Conservation (phyloP, 2,888 invertebrate species). For the Cosmopolites sordidus region DNA sequence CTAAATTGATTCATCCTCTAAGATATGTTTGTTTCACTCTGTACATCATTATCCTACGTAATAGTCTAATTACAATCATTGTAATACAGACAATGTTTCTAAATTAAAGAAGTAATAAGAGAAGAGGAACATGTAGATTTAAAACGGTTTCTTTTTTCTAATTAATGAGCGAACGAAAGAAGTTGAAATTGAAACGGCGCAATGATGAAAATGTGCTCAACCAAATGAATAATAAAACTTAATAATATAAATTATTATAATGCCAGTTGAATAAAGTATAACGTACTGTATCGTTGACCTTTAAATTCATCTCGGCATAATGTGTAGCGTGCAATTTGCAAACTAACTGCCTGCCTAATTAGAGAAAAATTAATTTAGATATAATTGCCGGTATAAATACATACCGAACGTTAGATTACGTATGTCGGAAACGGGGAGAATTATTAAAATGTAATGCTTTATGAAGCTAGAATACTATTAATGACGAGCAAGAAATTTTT, state of each 20-base stretch:
- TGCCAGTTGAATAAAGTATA: conserved; percentile 1
- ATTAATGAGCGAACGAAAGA: neutral
- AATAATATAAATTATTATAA: conserved; percentile 7
- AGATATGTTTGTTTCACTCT: too few relatives aligned
- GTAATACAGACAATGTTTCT: too few relatives aligned
- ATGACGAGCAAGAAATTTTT: neutral
- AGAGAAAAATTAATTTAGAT: neutral
- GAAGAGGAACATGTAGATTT: neutral
- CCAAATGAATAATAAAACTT: conserved; percentile 7
- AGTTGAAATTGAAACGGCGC: neutral
- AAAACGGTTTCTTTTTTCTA: conserved; percentile 1
- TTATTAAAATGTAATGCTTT: conserved; percentile 2
- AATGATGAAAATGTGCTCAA: neutral
- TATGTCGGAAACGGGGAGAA: neutral
- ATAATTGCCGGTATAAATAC: conserved; percentile 1
- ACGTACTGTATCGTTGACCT: conserved; percentile 1
- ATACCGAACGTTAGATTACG: neutral
- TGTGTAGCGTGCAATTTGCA: conserved; percentile 1
- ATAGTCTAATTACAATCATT: too few relatives aligned
- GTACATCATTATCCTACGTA: too few relatives aligned
- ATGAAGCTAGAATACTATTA: neutral
- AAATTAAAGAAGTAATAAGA: neutral
- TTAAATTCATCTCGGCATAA: conserved; percentile 1
- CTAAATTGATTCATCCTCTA: too few relatives aligned
- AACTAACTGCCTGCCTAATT: neutral